Base-by-base conservation (phyloP, 2,888 invertebrate genomes). In the Cataglyphis rosenhaueri region DNA sequence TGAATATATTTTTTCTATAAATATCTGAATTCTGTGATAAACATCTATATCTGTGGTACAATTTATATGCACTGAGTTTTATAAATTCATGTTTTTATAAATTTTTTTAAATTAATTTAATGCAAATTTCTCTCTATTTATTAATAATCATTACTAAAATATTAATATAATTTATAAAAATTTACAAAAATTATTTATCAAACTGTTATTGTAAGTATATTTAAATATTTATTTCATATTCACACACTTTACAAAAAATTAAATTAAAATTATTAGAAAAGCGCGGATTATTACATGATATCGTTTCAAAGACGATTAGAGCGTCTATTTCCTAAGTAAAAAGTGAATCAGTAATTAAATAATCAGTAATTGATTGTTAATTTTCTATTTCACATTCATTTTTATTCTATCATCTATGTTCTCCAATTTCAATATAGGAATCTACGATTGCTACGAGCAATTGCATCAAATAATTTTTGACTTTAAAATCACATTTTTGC, bases 121-220 rank as follows among this genome's bases (percentile, higher is more conserved):
- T 32, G n/a, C 0, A 35, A 35, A 70, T 0, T 0, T 35, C 35
- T 35, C 35, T 35, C 41, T 68, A 68, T 41, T 29, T 6, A 73
- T 73, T 61, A 59, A 4, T 10, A 0, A 12, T 32, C 18, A 29
- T 15, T 78, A 29, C 6, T 78, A 9, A 44, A 29, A 44, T 21
- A 70, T 44, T 59, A 12, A 68, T 41, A 18, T 15, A 57, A 57
- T 68, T n/a, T 25, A 55, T 29, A 21, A 9, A 66, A 68, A 73
- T 71, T 12, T 6, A 12, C 12, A 8, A 29, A 78, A 82, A 87
- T 86, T 83, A 87, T 87, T 87, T 57, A 81, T 68, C 64, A 61
- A 66, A 75, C 35, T 57, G 9, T 18, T 61, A 25, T 25, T 21
- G 9, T 70, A 52, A 38, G 38, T 10, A 21, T 21, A 35, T 70